These are phyloP conservation scores for Etia nguti DNA, from an alignment of 2,113 vertebrate genomes.

Conservation along the genomic window DNA sequence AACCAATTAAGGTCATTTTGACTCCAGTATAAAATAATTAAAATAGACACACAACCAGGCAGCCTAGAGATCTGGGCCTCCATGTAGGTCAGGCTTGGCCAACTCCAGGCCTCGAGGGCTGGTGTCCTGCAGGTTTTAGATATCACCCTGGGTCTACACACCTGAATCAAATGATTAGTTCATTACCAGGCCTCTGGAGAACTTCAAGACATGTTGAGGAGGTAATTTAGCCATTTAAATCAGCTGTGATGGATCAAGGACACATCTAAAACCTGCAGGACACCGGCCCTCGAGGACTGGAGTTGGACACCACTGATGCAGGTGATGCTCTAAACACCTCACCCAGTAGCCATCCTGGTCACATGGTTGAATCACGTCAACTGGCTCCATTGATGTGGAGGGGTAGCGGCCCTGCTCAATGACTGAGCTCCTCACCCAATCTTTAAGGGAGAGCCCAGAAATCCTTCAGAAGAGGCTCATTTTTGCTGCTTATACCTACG, in stretches of 20 bases:
- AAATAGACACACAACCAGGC: neutral
- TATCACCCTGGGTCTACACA: no score
- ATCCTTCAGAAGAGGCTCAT: neutral
- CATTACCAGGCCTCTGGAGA: no score
- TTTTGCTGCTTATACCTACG: neutral
- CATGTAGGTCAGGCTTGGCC: neutral
- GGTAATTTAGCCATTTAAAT: no score
- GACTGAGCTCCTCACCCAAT: neutral
- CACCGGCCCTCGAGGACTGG: no score
- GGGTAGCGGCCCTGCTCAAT: fast-evolving
- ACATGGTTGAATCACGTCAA: neutral
- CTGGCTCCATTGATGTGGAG: neutral
- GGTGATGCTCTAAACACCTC: neutral
- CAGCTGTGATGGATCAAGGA: no score
- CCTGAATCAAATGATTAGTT: no score
- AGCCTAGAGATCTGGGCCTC: neutral
- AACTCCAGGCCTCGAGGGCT: no score
- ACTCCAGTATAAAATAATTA: fast-evolving
- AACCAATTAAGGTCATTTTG: neutral
- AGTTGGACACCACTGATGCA: no score
- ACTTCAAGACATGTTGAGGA: no score
- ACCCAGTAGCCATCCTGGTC: neutral
- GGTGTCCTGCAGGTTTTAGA: no score
- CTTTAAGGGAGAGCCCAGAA: neutral
- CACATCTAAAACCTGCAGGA: no score